Evolutionary conservation across 2,113 vertebrate genomes (phyloP).

Genomic region (Porphyrio hochstetteri): DNA sequence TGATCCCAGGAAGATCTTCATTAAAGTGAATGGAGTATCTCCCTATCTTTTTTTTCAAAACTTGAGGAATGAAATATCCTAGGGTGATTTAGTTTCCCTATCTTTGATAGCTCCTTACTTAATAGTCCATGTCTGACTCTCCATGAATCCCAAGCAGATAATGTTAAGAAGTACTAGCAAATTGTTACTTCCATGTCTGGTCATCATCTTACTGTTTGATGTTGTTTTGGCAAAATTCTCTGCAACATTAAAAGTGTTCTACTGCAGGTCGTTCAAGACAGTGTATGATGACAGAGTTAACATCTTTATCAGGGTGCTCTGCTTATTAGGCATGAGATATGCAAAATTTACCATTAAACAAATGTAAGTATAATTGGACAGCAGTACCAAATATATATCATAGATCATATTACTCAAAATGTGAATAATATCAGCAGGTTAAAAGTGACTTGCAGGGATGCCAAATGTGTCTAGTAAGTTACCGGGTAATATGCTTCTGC

Average conservation of each 20-base stretch:
- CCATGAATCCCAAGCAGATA: background rate
- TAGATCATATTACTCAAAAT: background rate
- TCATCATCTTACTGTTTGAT: background rate
- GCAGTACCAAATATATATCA: background rate
- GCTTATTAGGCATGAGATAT: background rate
- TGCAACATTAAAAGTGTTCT: background rate
- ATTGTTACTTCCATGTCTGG: background rate
- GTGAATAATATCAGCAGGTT: background rate
- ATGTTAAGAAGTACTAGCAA: background rate
- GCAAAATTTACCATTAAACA: background rate
- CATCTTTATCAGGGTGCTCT: background rate
- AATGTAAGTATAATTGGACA: background rate
- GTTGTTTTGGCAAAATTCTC: conserved; percentile 5
- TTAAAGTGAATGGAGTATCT: background rate
- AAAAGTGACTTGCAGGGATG: conserved; percentile 6
- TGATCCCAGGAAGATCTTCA: background rate
- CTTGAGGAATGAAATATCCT: background rate
- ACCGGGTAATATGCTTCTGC: background rate
- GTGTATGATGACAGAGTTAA: background rate
- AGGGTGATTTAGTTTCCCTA: background rate
- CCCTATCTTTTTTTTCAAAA: background rate
- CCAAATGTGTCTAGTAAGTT: background rate
- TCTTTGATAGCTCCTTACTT: background rate
- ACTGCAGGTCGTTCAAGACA: background rate
- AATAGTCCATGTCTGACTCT: background rate